Base-by-base conservation (phyloP, 2,113 vertebrate genomes). In the Leucopsar rothschildi region DNA sequence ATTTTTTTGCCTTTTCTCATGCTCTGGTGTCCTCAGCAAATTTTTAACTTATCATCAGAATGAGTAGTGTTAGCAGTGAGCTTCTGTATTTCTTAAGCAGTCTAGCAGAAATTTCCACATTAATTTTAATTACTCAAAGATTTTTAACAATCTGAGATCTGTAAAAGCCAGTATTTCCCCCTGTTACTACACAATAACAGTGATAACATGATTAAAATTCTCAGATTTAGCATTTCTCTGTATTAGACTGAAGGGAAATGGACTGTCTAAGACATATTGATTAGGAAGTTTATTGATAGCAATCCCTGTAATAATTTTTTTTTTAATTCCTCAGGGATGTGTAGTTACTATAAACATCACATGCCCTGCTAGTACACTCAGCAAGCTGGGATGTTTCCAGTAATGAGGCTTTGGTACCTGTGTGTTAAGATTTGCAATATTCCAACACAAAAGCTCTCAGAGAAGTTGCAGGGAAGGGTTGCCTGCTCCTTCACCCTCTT, bases 61-160 rank as follows among this genome's bases (percentile, higher is more conserved):
- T 92, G 76, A 86, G 80, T 49, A 90, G 60, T 25, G 27, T 70
- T 85, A 92, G 64, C 63, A 93, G 77, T 75, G 40, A 83, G n/a
- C 44, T 75, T 71, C 90, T 94, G 82, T 81, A 88, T 96, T 94
- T 96, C 82, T 64, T 92, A 91, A 86, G 65, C 57, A 53, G 37
- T 55, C 72, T 84, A 81, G 64, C 52, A 97, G 80, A 94, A 90
- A 83, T 92, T 90, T 92, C 80, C 86, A 84, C 72, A 86, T 95
- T 92, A 78, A 78, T 96, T 90, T 93, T 94, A 95, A 90, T 95
- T 95, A 72, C 59, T n/a, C 59, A 49, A 40, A 82, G 65, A 57
- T 69, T 95, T 96, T 84, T 90, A 93, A 90, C 86, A 82, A 88
- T 84, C 80, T 84, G 86, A 86, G 82, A 82, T 82, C 90, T 84